These are phyloP conservation scores for Emydocephalus ijimae DNA, from an alignment of 2,113 vertebrate species.

Conservation along the genomic window DNA sequence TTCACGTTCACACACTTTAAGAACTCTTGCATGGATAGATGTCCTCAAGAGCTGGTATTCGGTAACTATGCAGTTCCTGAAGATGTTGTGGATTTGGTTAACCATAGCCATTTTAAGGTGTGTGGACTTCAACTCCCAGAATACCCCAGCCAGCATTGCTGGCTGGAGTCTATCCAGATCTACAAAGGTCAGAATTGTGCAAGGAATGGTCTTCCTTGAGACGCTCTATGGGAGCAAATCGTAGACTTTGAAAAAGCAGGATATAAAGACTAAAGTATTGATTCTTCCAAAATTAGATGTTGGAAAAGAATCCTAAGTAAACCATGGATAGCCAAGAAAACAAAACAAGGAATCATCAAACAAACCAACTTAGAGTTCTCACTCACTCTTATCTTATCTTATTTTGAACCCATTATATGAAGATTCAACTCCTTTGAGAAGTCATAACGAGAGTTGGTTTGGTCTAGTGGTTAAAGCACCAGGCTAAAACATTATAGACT, in stretches of 20 bases:
- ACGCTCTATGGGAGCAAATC: neutral
- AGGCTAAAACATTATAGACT: too few relatives aligned
- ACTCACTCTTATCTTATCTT: neutral
- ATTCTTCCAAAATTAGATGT: neutral
- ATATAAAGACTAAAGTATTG: neutral
- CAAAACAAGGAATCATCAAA: neutral
- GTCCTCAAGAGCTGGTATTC: neutral
- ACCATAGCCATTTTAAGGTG: too few relatives aligned
- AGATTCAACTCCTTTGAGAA: too few relatives aligned
- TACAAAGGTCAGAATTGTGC: neutral
- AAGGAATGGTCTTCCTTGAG: neutral
- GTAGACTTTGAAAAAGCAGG: neutral
- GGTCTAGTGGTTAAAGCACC: too few relatives aligned
- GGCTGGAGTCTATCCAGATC: neutral
- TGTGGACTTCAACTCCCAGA: too few relatives aligned
- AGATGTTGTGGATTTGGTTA: neutral
- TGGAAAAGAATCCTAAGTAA: neutral
- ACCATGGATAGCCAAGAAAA: neutral
- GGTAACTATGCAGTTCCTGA: neutral
- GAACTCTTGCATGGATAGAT: neutral
- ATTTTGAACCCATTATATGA: neutral
- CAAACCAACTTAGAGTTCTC: neutral
- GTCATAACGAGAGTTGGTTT: too few relatives aligned
- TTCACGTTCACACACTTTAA: neutral
- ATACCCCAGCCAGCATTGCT: too few relatives aligned